Conservation (phyloP, 1,140 invertebrate genomes). For the Portunus trituberculatus region DNA sequence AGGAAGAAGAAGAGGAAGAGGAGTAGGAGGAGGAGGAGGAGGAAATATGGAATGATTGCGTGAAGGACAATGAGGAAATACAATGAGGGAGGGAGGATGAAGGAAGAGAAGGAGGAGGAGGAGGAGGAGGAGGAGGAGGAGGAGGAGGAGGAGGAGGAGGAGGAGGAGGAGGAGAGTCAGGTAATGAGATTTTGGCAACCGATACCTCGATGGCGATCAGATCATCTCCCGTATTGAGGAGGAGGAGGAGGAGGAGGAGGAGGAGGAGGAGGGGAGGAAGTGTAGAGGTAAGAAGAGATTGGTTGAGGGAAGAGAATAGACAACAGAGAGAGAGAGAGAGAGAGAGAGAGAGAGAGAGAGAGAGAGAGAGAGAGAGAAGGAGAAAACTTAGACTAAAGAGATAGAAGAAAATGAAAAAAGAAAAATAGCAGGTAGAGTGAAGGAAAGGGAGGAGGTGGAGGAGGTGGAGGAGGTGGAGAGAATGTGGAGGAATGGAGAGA, state of each 20-base stretch:
- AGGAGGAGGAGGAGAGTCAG: background rate
- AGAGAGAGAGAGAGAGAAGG: background rate
- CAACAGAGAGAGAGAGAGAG: background rate
- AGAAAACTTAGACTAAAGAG: background rate
- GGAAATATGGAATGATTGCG: background rate
- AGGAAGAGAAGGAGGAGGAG: background rate
- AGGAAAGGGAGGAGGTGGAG: background rate
- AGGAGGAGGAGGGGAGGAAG: background rate
- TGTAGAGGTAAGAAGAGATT: too few species aligned
- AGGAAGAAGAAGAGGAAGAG: background rate
- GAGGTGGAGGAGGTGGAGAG: too few species aligned
- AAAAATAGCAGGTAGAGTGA: background rate
- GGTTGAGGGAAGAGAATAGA: background rate
- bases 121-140: background rate
- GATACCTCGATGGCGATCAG: background rate
- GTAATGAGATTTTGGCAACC: background rate
- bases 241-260: slow-evolving; percentile 14
- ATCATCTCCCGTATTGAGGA: background rate
- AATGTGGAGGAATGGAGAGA: background rate
- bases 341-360: background rate
- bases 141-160: background rate
- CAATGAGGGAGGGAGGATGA: background rate
- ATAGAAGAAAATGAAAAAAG: background rate
- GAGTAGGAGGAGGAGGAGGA: background rate
- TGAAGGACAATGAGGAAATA: background rate